Percentiles rank a stretch among this genome's conserved stretches.
Evolutionary conservation across 2,888 invertebrate species (phyloP).

Genomic region (Aphodius granarius): DNA sequence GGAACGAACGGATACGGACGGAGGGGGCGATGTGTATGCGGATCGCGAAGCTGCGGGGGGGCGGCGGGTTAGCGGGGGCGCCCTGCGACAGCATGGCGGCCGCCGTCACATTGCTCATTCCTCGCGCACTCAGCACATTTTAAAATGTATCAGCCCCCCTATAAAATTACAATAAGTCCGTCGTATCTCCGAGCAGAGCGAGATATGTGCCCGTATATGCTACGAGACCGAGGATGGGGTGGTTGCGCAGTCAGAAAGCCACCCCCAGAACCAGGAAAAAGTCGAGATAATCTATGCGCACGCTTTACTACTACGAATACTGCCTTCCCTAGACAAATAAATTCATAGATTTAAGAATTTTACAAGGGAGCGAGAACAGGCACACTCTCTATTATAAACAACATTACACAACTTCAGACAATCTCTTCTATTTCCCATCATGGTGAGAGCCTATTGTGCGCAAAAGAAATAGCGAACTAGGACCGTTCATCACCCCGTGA

Average conservation of each 20-base stretch:
- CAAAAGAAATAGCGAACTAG: slow-evolving; percentile 23
- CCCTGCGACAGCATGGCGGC: slow-evolving; percentile 54
- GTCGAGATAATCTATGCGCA: neutral
- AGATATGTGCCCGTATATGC: slow-evolving; percentile 1
- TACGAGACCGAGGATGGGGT: neutral
- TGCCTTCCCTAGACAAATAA: neutral
- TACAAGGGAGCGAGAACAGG: neutral
- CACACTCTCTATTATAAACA: too few species aligned
- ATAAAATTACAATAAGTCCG: slow-evolving; percentile 55
- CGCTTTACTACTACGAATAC: neutral
- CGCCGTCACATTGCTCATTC: slow-evolving; percentile 55
- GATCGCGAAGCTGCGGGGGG: slow-evolving; percentile 45
- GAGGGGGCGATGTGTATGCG: slow-evolving; percentile 41
- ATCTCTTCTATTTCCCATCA: slow-evolving; percentile 35
- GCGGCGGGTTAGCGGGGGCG: slow-evolving; percentile 42
- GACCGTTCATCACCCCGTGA: slow-evolving; percentile 22
- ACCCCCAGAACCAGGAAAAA: neutral
- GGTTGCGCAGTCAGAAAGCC: neutral
- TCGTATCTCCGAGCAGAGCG: slow-evolving; percentile 21
- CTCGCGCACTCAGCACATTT: slow-evolving; percentile 56
- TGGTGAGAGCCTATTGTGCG: slow-evolving; percentile 27
- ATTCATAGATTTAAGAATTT: neutral
- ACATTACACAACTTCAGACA: neutral
- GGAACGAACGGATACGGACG: slow-evolving; percentile 15
- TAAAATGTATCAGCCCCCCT: slow-evolving; percentile 55